Conservation (phyloP, 1,140 invertebrate species). For the Eupristina koningsbergeri region DNA sequence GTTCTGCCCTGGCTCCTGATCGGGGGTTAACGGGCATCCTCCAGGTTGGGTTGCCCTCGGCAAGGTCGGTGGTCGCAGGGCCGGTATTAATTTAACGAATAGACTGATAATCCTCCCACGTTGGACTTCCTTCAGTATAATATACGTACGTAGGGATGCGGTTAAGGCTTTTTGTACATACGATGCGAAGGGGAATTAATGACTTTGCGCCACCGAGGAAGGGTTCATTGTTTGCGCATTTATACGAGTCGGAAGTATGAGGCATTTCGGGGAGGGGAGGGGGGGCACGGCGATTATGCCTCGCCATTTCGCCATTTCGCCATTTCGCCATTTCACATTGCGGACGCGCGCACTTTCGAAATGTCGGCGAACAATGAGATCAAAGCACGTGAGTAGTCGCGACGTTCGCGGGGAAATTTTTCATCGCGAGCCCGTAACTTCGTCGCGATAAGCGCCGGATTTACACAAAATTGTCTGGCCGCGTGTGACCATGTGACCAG, state of each 20-base stretch:
- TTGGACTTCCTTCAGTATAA: background rate
- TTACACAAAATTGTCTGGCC: slow-evolving; percentile 2
- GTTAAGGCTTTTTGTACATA: background rate
- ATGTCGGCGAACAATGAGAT: background rate
- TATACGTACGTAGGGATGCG: background rate
- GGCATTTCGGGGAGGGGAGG: too few relatives aligned
- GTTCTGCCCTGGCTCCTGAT: slow-evolving; percentile 70
- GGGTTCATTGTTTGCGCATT: background rate
- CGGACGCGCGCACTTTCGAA: background rate
- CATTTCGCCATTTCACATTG: too few relatives aligned
- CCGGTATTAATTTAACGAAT: background rate
- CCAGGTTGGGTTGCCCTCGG: background rate
- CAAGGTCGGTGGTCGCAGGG: too few relatives aligned
- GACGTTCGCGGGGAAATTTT: background rate
- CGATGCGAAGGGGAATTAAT: background rate
- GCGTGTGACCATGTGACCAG: too few relatives aligned
- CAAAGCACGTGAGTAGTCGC: background rate
- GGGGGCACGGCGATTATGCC: too few relatives aligned
- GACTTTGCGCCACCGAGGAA: background rate
- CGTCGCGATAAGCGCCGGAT: background rate
- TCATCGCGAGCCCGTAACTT: background rate
- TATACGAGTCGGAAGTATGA: background rate
- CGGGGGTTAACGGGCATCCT: slow-evolving; percentile 63
- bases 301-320: too few relatives aligned
- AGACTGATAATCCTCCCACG: slow-evolving; percentile 8